Conservation (phyloP, 2,888 invertebrate species). For the Nysson spinosus region DNA sequence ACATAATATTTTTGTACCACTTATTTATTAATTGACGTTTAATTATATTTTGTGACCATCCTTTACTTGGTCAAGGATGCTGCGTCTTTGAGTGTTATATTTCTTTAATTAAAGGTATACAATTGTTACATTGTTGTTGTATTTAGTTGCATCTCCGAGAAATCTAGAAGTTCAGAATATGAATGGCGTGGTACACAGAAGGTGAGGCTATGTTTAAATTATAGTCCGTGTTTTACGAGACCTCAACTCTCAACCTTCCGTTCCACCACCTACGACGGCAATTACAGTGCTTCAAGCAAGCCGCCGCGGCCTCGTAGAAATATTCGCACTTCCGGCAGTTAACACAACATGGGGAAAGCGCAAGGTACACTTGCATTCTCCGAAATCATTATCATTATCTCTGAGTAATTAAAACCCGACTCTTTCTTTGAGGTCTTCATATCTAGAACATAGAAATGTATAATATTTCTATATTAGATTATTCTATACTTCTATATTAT, state of each 20-base stretch:
- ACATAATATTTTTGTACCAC: too few species aligned
- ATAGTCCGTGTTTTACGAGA: slow-evolving; percentile 70
- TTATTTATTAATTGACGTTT: too few species aligned
- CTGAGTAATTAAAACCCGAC: too few species aligned
- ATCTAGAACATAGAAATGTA: too few species aligned
- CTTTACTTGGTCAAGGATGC: too few species aligned
- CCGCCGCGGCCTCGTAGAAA: slow-evolving; percentile 43
- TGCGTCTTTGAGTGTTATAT: too few species aligned
- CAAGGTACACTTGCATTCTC: slow-evolving; percentile 15
- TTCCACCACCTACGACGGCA: slow-evolving; percentile 64
- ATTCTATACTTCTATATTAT: too few species aligned
- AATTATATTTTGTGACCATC: too few species aligned
- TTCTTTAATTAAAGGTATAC: too few species aligned
- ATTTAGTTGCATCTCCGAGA: not conserved
- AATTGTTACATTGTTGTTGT: not conserved
- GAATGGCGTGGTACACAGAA: slow-evolving; percentile 58
- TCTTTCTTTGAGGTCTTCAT: too few species aligned
- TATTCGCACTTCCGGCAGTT: slow-evolving; percentile 50
- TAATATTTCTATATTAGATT: too few species aligned
- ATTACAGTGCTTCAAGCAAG: slow-evolving; percentile 59
- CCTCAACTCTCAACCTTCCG: slow-evolving; percentile 51
- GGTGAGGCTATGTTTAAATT: slow-evolving; percentile 73
- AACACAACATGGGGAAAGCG: slow-evolving; percentile 35
- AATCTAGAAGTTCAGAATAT: slow-evolving; percentile 39
- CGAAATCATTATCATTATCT: too few species aligned